Percentiles rank a stretch among this genome's conserved stretches.
Conservation (phyloP, 2,888 invertebrate species). For the Drosophila koepferae region DNA sequence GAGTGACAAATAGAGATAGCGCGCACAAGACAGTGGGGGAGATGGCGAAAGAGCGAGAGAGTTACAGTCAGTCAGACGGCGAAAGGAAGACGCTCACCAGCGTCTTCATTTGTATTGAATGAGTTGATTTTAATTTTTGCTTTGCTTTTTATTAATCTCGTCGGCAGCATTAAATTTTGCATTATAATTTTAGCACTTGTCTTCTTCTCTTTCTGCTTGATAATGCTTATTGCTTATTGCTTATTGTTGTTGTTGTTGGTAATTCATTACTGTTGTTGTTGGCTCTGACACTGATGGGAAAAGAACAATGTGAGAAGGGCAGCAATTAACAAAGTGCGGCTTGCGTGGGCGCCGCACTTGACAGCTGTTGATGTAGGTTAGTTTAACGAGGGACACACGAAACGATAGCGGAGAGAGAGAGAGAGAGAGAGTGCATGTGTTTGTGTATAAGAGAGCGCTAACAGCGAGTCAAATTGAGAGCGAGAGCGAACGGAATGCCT, state of each 20-base stretch:
- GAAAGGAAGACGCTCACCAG: conserved; percentile 71
- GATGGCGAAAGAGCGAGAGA: conserved; percentile 28
- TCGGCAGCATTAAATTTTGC: conserved; percentile 12
- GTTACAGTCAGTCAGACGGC: conserved; percentile 59
- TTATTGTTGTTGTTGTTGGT: not conserved
- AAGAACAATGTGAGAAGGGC: conserved; percentile 35
- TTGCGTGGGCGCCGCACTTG: conserved; percentile 58
- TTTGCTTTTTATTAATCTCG: conserved; percentile 13
- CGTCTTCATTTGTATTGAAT: conserved; percentile 63
- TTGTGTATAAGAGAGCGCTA: conserved; percentile 1
- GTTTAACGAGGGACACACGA: conserved; percentile 55
- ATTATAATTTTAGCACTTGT: conserved; percentile 26
- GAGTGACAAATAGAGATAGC: conserved; percentile 24
- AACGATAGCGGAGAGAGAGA: conserved; percentile 2
- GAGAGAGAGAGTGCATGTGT: conserved; percentile 8
- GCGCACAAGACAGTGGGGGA: conserved; percentile 24
- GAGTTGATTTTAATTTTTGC: conserved; percentile 38
- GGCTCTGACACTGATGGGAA: conserved; percentile 10
- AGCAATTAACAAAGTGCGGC: conserved; percentile 33
- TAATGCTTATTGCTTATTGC: not conserved
- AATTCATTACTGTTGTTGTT: conserved; percentile 8
- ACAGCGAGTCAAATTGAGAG: not conserved
- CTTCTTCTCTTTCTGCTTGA: not conserved
- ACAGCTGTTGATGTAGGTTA: conserved; percentile 84
- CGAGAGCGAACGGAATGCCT: not conserved